Evolutionary conservation across 2,113 vertebrate genomes (phyloP).

Genomic region (Romanogobio albipinnatus): DNA sequence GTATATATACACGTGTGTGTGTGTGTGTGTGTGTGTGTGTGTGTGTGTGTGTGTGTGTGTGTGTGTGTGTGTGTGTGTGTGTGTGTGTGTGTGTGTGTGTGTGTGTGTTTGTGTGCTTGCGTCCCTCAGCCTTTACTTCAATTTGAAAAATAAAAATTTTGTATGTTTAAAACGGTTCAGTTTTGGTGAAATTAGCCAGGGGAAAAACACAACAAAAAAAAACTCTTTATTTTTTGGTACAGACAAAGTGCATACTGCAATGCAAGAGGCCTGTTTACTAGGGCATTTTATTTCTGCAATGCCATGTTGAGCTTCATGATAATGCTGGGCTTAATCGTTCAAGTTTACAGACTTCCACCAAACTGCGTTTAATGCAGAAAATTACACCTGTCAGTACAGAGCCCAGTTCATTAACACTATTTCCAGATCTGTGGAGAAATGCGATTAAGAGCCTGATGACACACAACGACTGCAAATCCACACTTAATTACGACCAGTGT

Average conservation of each 20-base stretch:
- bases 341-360: constrained; percentile 59
- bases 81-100: too few species aligned
- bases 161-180: neutral
- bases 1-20: too few species aligned
- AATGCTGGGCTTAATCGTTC: constrained; percentile 64
- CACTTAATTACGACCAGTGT: constrained; percentile 78
- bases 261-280: constrained; percentile 32
- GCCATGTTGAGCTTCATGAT: constrained; percentile 60
- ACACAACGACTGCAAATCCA: constrained; percentile 71
- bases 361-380: constrained; percentile 79
- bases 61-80: too few species aligned
- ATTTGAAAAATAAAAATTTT: neutral
- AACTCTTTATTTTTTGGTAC: neutral
- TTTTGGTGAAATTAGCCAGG: neutral
- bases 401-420: constrained; percentile 79
- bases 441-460: constrained; percentile 69
- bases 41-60: too few species aligned
- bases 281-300: constrained; percentile 13
- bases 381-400: constrained; percentile 84
- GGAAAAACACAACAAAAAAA: neutral
- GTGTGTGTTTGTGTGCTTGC: too few species aligned
- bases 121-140: too few species aligned
- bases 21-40: too few species aligned
- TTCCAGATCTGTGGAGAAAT: constrained; percentile 75
- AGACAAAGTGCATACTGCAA: neutral